A percentile compares a stretch with the other conserved stretches of the same genome.
Conservation (phyloP, 2,113 vertebrate species). For the Sinocyclocheilus anophthalmus region DNA sequence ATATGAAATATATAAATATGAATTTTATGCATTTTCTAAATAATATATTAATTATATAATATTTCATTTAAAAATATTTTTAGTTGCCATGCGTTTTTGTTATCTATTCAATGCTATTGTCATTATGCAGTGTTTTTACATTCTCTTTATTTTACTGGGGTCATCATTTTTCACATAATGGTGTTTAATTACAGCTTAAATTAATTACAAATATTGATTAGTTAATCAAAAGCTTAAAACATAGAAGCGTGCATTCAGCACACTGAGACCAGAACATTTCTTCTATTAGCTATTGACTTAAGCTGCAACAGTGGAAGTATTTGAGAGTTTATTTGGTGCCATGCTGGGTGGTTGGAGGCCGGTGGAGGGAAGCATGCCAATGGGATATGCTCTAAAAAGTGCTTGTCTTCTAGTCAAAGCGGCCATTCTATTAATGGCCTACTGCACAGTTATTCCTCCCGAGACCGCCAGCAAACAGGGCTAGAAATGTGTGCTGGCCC, state of each 20-base stretch:
- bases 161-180: not conserved
- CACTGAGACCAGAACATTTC: constrained; percentile 1
- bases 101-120: not conserved
- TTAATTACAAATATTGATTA: not conserved
- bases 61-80: no score
- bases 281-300: constrained; percentile 12
- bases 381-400: constrained; percentile 36
- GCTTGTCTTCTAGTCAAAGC: constrained; percentile 42
- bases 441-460: constrained; percentile 8
- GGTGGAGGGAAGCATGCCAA: not conserved
- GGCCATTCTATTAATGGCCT: constrained; percentile 35
- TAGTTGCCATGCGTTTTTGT: no score
- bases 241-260: not conserved
- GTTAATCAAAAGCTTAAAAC: not conserved
- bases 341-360: constrained; percentile 26
- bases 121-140: not conserved
- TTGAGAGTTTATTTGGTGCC: constrained; percentile 18
- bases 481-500: constrained; percentile 19
- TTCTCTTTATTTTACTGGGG: not conserved
- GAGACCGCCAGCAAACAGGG: constrained; percentile 1
- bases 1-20: no score
- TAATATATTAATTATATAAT: no score
- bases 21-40: no score
- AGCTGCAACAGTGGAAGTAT: not conserved
- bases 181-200: not conserved